Base-by-base conservation (phyloP, 2,888 invertebrate genomes). In the Acanthosepion esculentum region DNA sequence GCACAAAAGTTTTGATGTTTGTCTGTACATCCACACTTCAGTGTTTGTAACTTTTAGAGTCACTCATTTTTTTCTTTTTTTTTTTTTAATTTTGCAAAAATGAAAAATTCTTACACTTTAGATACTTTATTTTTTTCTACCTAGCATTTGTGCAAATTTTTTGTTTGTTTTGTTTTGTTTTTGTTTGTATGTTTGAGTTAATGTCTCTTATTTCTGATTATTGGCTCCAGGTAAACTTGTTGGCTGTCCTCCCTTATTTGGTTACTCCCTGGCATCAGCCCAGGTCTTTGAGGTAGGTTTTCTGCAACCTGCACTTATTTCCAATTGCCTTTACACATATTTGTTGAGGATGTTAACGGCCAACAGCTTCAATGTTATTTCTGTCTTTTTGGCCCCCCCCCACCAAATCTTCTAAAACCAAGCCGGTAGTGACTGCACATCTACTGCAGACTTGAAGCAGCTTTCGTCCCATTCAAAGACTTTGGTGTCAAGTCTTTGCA, bases 151-250 rank as follows among this genome's bases (percentile, higher is more conserved):
- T 41, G 41, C 3, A 41, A 2, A 41, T 41, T 41, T 41, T 41
- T 41, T 41, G 41, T 41, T 41, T 2, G 3, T 41, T 41, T 41
- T 41, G 41, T 41, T 41, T 41, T 41, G 50, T 64, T 64, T 64
- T 26, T 64, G 8, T 64, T 41, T 64, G 23, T 23, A 64, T 64
- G 64, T 64, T 64, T 64, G n/a, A n/a, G n/a, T 78, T 78, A n/a
- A 78, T 78, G 29, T 78, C n/a, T 78, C n/a, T 78, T 78, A n/a
- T 78, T 78, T 78, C 78, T 78, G n/a, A 78, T 78, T 78, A n/a
- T n/a, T 78, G 78, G 29, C 29, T 78, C n/a, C n/a, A 78, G 78
- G 78, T 23, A 64, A 26, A 64, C 64, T 64, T 64, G 23, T 78
- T 78, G 78, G 29, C 78, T n/a, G n/a, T 12, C 29, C 78, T n/a